Evolutionary conservation across 2,888 invertebrate species (phyloP), one percentile per base, ranked within the genome.

Genomic region (Tyria jacobaeae): DNA sequence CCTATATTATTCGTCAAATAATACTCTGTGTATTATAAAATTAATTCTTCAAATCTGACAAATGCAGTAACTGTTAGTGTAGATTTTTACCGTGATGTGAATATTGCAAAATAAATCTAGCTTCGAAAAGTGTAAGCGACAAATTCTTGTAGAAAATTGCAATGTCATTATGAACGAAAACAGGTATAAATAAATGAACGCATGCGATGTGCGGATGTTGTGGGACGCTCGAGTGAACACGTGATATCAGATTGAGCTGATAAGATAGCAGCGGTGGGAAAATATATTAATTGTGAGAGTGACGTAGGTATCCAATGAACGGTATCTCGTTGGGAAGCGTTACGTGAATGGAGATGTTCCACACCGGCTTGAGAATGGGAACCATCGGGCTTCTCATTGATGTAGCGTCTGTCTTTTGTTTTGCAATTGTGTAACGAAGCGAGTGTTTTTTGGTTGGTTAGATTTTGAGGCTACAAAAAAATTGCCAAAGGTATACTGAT

Each of bases 181-280:
- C 60, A 64, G n/a, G 60, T 63, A 63, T 58, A 58, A 58, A 66
- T 66, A 68, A 65, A 73, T 74, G 73, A 71, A 55, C 24, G 35
- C 75, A 75, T 71, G 75, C 78, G 49, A 75, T 49, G 71, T 66
- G 80, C 87, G 87, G 87, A 88, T 87, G 87, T 82, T 77, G 79
- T 77, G 75, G 66, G 47, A 73, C 78, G 88, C 81, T 73, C 83
- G 81, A 86, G 81, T 80, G 86, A 81, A 62, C 81, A 83, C 85
- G 85, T 84, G 76, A 66, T 81, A 88, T 85, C 87, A 78, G 82
- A 72, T 79, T 68, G 59, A 68, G 59, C 74, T 76, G 89, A 89
- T 89, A 89, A 89, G 85, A 86, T 87, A 64, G 61, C 62, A 63
- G 85, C 89, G 89, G 83, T 60, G 87, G 86, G 85, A 73, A 74